Conservation (phyloP, 2,888 invertebrate species). For the Marronus borbonicus region DNA sequence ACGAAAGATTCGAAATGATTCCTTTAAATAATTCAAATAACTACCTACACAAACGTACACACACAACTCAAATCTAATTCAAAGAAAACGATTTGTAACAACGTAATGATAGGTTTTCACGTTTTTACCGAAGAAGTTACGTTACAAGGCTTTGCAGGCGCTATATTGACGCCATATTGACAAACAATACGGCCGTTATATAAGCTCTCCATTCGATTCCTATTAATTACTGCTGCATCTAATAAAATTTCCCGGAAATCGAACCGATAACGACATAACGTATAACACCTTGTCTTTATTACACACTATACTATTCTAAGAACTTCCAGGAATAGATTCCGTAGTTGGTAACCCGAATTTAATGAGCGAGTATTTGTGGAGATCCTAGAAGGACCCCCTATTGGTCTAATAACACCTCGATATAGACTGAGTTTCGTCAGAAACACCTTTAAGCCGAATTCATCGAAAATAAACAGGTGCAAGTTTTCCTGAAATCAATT, state of each 20-base stretch:
- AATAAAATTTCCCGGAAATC: constrained; percentile 7
- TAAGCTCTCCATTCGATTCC: neutral
- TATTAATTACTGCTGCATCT: constrained; percentile 4
- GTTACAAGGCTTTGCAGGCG: neutral
- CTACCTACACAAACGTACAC: no score
- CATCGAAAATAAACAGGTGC: neutral
- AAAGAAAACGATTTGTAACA: constrained; percentile 7
- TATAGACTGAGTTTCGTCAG: neutral
- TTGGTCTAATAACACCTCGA: neutral
- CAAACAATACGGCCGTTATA: neutral
- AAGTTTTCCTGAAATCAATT: neutral
- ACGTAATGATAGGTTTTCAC: constrained; percentile 30
- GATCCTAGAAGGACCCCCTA: constrained; percentile 17
- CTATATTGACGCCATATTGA: neutral
- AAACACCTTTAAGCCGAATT: neutral
- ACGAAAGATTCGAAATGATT: no score
- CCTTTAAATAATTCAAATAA: no score
- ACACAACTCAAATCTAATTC: neutral
- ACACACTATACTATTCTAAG: neutral
- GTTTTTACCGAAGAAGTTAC: constrained; percentile 30
- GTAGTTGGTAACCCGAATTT: neutral
- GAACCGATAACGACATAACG: neutral
- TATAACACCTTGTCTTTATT: constrained; percentile 10
- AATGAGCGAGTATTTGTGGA: constrained; percentile 12
- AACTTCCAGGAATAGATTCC: constrained; percentile 3